Evolutionary conservation across 1,140 invertebrate genomes (phyloP).

Genomic region (Drosophila parvula): DNA sequence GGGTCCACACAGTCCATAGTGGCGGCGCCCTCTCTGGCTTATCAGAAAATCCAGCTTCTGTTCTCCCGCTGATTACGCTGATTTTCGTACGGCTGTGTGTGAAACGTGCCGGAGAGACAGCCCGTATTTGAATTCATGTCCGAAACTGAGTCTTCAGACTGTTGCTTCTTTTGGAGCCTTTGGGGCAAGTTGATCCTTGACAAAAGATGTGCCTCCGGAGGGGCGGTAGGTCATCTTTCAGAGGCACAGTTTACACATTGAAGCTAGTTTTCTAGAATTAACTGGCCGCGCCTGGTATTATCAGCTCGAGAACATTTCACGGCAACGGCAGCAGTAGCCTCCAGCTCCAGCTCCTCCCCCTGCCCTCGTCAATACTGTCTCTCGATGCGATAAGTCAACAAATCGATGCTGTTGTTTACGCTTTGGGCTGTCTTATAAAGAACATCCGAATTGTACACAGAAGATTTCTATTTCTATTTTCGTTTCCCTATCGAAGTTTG

Average conservation of each 20-base stretch:
- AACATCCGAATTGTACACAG: conserved; percentile 55
- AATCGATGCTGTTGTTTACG: conserved; percentile 53
- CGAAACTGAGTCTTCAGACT: neutral
- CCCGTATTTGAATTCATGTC: neutral
- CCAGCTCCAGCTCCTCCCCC: conserved; percentile 4
- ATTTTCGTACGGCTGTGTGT: conserved; percentile 17
- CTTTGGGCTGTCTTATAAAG: conserved; percentile 27
- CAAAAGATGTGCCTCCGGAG: neutral
- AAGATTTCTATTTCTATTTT: conserved; percentile 51
- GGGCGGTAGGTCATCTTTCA: conserved; percentile 1
- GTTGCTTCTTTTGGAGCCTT: conserved; percentile 4
- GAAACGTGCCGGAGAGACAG: conserved; percentile 26
- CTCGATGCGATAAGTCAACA: conserved; percentile 59
- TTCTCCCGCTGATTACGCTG: conserved; percentile 47
- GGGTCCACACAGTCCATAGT: conserved; percentile 55
- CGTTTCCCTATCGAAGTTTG: conserved; percentile 17
- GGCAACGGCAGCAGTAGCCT: conserved; percentile 19
- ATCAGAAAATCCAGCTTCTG: conserved; percentile 60
- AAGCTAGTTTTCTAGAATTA: conserved; percentile 57
- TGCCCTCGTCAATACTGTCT: conserved; percentile 33
- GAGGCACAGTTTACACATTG: neutral
- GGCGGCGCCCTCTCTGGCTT: conserved; percentile 45
- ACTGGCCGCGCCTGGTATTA: conserved; percentile 61
- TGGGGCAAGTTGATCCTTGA: conserved; percentile 10
- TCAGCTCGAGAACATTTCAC: conserved; percentile 49